Evolutionary conservation across 2,113 vertebrate genomes (phyloP).

Genomic region (Parus major): DNA sequence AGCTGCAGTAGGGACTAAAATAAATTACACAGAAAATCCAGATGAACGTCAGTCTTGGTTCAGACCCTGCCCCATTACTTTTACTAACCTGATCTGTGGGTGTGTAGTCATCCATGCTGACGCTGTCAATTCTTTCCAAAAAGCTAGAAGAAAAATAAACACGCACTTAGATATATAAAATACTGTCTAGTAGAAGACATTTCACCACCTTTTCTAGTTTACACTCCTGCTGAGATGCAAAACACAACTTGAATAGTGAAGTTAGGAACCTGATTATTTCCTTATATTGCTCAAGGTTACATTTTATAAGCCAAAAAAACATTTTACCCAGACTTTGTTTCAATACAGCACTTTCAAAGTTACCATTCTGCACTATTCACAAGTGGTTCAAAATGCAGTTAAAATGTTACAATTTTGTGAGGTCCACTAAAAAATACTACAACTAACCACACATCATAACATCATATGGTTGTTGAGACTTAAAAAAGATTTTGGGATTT

Average conservation of each 20-base stretch:
- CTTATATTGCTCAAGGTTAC: background rate
- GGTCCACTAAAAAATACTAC: background rate
- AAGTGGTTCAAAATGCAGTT: background rate
- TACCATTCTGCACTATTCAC: background rate
- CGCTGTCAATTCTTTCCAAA: constrained; percentile 97
- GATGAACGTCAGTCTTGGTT: background rate
- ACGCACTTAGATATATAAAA: background rate
- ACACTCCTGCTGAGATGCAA: background rate
- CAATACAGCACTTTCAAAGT: background rate
- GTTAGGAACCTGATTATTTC: background rate
- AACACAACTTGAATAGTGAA: background rate
- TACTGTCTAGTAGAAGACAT: background rate
- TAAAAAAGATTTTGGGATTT: background rate
- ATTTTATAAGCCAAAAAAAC: background rate
- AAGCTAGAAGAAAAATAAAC: constrained; percentile 82
- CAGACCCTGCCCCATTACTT: background rate
- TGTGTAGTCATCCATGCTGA: constrained; percentile 96
- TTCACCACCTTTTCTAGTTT: background rate
- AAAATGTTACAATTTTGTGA: background rate
- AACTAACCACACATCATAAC: background rate
- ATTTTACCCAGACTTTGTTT: background rate
- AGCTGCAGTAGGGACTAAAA: background rate
- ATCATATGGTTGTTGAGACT: background rate
- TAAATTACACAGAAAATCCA: background rate
- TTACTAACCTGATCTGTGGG: constrained; percentile 94